A percentile compares a stretch with the other conserved stretches of the same genome.
Conservation (phyloP, 2,888 invertebrate species). For the Synergus japonicus region DNA sequence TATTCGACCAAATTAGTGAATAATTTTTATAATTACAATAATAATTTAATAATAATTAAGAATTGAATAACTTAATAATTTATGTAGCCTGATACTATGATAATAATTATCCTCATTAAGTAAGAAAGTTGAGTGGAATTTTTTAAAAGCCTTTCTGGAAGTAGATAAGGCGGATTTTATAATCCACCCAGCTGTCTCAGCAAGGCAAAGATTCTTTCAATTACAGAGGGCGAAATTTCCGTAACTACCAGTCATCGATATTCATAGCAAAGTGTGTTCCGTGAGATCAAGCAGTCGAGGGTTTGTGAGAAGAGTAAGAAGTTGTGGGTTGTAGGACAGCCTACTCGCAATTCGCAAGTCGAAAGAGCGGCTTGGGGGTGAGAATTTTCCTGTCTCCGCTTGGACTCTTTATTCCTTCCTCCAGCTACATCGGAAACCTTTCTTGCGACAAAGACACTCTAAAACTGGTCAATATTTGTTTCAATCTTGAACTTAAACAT, state of each 20-base stretch:
- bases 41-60: too few relatives aligned
- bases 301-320: not conserved
- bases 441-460: not conserved
- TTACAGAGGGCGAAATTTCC: conserved; percentile 38
- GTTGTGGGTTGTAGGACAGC: conserved; percentile 41
- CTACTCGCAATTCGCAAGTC: conserved; percentile 31
- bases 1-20: too few relatives aligned
- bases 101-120: not conserved
- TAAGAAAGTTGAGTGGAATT: not conserved
- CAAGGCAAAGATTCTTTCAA: conserved; percentile 35
- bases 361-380: conserved; percentile 32
- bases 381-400: conserved; percentile 46
- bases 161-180: conserved; percentile 22
- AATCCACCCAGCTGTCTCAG: conserved; percentile 24
- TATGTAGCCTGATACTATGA: not conserved
- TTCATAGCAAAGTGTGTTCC: conserved; percentile 70
- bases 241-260: conserved; percentile 65
- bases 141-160: not conserved
- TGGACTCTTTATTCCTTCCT: conserved; percentile 45
- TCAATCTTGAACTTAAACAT: conserved; percentile 7
- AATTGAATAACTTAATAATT: not conserved
- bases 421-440: not conserved
- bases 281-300: conserved; percentile 54
- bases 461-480: conserved; percentile 36
- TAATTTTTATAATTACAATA: too few relatives aligned